phyloP scores from a whole-genome alignment of 2,888 invertebrate genomes.

The Aporophyla nigra region DNA sequence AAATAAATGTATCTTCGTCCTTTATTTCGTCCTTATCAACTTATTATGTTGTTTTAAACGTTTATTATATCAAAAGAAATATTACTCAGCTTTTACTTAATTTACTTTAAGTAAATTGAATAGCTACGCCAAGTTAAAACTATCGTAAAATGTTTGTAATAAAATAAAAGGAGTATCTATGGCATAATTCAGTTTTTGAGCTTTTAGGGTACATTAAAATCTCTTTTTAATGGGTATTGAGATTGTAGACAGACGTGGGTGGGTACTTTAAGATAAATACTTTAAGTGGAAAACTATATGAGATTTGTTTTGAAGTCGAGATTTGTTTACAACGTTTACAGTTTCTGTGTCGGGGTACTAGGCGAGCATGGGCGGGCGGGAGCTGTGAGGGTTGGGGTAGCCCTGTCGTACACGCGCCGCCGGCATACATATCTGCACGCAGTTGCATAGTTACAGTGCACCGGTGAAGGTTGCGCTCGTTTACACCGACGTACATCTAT shows the following conservation, averaged over 20 bases:
- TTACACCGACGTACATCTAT: slow-evolving; percentile 78
- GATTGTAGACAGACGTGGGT: slow-evolving; percentile 10
- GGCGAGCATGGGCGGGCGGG: slow-evolving; percentile 76
- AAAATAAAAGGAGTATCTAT: slow-evolving; percentile 40
- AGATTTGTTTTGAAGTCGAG: slow-evolving; percentile 22
- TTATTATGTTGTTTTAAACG: slow-evolving; percentile 38
- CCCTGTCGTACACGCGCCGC: slow-evolving; percentile 84
- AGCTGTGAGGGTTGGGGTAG: slow-evolving; percentile 67
- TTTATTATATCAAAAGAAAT: slow-evolving; percentile 26
- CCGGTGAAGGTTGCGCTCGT: slow-evolving; percentile 84
- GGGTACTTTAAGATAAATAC: slow-evolving; percentile 1
- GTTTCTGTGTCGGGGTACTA: slow-evolving; percentile 77
- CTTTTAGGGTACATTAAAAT: slow-evolving; percentile 43
- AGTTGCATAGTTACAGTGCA: slow-evolving; percentile 84
- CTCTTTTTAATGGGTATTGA: slow-evolving; percentile 20
- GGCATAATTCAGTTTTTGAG: slow-evolving; percentile 49
- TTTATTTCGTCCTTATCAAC: slow-evolving; percentile 40
- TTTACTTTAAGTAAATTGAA: slow-evolving; percentile 49
- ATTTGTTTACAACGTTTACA: slow-evolving; percentile 73
- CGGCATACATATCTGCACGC: slow-evolving; percentile 67
- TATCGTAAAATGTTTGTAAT: slow-evolving; percentile 47
- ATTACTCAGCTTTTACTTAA: slow-evolving; percentile 30
- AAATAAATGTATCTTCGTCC: slow-evolving; percentile 50
- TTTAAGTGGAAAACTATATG: background rate
- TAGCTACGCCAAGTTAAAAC: slow-evolving; percentile 40